Conservation (phyloP, 2,888 invertebrate genomes). For the Parnassius mnemosyne region DNA sequence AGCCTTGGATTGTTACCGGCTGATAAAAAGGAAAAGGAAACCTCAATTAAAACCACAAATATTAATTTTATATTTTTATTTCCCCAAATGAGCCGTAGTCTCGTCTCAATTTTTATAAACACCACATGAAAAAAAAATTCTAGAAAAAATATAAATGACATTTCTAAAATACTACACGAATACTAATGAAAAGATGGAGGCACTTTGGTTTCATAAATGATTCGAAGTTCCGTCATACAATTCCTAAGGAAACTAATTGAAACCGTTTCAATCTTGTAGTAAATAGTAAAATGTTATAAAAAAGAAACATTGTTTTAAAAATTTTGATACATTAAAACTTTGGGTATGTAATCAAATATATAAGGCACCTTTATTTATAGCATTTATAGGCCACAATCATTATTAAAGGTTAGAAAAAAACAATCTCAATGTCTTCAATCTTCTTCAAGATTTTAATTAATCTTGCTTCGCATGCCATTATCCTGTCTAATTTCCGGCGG, state of each 20-base stretch:
- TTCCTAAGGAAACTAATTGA: not conserved
- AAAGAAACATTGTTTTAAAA: no score
- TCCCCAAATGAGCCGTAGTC: slow-evolving; percentile 50
- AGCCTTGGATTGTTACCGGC: no score
- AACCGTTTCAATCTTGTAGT: no score
- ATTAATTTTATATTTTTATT: slow-evolving; percentile 46
- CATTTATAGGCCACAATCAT: not conserved
- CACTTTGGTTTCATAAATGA: slow-evolving; percentile 11
- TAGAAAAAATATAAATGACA: not conserved
- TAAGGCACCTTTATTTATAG: not conserved
- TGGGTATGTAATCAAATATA: not conserved
- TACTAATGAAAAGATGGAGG: slow-evolving; percentile 10
- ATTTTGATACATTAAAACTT: no score
- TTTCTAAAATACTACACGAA: not conserved
- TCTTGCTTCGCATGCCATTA: no score
- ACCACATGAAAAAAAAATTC: not conserved
- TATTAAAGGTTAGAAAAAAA: no score
- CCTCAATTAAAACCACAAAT: not conserved
- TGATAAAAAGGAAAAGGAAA: no score
- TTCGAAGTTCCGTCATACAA: slow-evolving; percentile 15
- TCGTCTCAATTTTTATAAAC: slow-evolving; percentile 33
- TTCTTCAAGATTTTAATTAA: no score
- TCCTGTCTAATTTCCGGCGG: slow-evolving; percentile 55
- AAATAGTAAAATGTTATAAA: no score
- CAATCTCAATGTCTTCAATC: no score